phyloP scores from a whole-genome alignment of 2,888 invertebrate species.

The Agrilus biguttatus region DNA sequence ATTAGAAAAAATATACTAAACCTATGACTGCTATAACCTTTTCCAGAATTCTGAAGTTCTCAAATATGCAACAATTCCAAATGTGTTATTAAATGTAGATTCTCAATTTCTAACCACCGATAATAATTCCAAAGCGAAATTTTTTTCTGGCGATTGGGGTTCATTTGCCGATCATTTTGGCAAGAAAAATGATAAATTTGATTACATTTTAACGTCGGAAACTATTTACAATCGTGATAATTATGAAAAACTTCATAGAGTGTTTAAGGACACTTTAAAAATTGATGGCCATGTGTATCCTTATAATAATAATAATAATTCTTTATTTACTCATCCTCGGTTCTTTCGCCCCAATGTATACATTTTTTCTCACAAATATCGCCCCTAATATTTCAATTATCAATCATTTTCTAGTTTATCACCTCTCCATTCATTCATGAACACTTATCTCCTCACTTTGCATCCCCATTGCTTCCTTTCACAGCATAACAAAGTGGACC shows the following conservation, averaged over 20 bases:
- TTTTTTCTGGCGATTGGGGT: slow-evolving; percentile 54
- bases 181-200: slow-evolving; percentile 44
- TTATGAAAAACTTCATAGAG: slow-evolving; percentile 57
- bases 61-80: slow-evolving; percentile 65
- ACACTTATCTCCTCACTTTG: too few species aligned
- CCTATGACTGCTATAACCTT: background rate
- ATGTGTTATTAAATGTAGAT: slow-evolving; percentile 52
- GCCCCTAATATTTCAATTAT: too few species aligned
- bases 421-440: too few species aligned
- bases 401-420: too few species aligned
- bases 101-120: slow-evolving; percentile 11
- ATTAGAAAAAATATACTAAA: too few species aligned
- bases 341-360: too few species aligned
- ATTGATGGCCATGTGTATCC: slow-evolving; percentile 49
- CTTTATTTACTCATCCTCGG: too few species aligned
- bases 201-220: slow-evolving; percentile 80
- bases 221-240: slow-evolving; percentile 80
- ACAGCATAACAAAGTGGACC: too few species aligned
- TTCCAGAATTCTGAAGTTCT: slow-evolving; percentile 67
- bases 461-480: too few species aligned
- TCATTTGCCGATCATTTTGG: slow-evolving; percentile 30
- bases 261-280: slow-evolving; percentile 50
- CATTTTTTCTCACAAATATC: too few species aligned
- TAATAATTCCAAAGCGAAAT: slow-evolving; percentile 31
- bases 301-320: too few species aligned